phyloP scores from a whole-genome alignment of 1,140 invertebrate genomes.

The Bombus haemorrhoidalis region DNA sequence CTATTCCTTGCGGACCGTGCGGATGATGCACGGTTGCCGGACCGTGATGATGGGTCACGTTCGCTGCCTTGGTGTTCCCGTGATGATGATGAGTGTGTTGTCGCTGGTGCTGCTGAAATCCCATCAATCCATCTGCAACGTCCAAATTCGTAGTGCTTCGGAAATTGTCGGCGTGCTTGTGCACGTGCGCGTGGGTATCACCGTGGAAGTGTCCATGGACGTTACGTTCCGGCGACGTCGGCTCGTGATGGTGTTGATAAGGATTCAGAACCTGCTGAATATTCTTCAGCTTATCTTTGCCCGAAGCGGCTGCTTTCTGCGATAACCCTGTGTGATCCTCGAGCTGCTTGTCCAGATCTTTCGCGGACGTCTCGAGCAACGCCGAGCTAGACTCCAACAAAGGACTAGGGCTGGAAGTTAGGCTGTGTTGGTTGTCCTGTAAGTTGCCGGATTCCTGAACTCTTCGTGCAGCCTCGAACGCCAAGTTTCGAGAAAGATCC shows the following conservation, averaged over 20 bases:
- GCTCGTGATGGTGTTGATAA: slow-evolving; percentile 70
- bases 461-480: slow-evolving; percentile 65
- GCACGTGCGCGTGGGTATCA: slow-evolving; percentile 59
- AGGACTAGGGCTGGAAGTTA: slow-evolving; percentile 66
- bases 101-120: slow-evolving; percentile 67
- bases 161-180: slow-evolving; percentile 66
- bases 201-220: slow-evolving; percentile 66
- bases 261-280: slow-evolving; percentile 68
- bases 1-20: slow-evolving; percentile 50
- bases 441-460: slow-evolving; percentile 64
- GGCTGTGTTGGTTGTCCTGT: slow-evolving; percentile 64
- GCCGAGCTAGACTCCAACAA: slow-evolving; percentile 53
- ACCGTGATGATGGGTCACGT: slow-evolving; percentile 55
- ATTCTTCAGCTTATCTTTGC: slow-evolving; percentile 68
- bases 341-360: slow-evolving; percentile 64
- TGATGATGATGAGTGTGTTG: slow-evolving; percentile 71
- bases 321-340: slow-evolving; percentile 61
- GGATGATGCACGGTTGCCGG: slow-evolving; percentile 48
- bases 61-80: slow-evolving; percentile 51
- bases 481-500: slow-evolving; percentile 66
- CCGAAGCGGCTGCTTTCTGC: slow-evolving; percentile 30
- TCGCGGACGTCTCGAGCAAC: slow-evolving; percentile 49
- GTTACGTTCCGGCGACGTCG: slow-evolving; percentile 51
- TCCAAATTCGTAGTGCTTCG: slow-evolving; percentile 57
- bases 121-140: slow-evolving; percentile 53